These are phyloP conservation scores for Antheraea assamensis DNA, from an alignment of 2,888 invertebrate genomes.

Conservation along the genomic window DNA sequence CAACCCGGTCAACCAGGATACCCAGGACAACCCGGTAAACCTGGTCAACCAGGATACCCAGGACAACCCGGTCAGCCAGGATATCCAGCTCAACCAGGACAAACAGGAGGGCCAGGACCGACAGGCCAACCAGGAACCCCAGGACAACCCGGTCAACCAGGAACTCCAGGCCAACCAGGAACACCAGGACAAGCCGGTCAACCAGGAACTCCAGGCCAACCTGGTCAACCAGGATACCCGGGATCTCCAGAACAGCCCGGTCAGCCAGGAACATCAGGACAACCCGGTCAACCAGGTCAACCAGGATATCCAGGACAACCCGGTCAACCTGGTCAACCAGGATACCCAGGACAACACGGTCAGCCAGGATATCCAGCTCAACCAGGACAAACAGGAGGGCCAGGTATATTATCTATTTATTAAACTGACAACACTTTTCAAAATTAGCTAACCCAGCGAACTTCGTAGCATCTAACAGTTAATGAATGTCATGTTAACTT, in stretches of 20 bases:
- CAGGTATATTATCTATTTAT: constrained; percentile 16
- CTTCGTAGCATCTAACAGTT: too few species aligned
- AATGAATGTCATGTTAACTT: too few species aligned
- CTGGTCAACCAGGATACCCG: constrained; percentile 51
- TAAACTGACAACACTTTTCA: too few species aligned
- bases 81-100: constrained; percentile 38
- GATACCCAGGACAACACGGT: constrained; percentile 35
- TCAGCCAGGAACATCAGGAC: constrained; percentile 40
- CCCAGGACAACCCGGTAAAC: constrained; percentile 39
- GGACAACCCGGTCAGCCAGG: constrained; percentile 46
- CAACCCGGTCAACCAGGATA: constrained; percentile 33
- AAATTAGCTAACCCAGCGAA: too few species aligned
- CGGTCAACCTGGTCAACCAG: constrained; percentile 28
- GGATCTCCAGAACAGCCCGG: constrained; percentile 44
- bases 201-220: constrained; percentile 44
- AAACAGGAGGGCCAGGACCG: constrained; percentile 38
- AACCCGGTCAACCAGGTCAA: constrained; percentile 16
- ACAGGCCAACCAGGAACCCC: constrained; percentile 51
- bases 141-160: constrained; percentile 61
- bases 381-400: constrained; percentile 26
- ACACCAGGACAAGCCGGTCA: constrained; percentile 33
- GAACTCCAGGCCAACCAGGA: constrained; percentile 39
- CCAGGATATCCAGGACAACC: constrained; percentile 43
- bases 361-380: constrained; percentile 45
- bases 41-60: constrained; percentile 27